Percentiles rank a stretch among this genome's conserved stretches.
phyloP scores from a whole-genome alignment of 2,113 vertebrate species.

The Sinocyclocheilus rhinocerous region DNA sequence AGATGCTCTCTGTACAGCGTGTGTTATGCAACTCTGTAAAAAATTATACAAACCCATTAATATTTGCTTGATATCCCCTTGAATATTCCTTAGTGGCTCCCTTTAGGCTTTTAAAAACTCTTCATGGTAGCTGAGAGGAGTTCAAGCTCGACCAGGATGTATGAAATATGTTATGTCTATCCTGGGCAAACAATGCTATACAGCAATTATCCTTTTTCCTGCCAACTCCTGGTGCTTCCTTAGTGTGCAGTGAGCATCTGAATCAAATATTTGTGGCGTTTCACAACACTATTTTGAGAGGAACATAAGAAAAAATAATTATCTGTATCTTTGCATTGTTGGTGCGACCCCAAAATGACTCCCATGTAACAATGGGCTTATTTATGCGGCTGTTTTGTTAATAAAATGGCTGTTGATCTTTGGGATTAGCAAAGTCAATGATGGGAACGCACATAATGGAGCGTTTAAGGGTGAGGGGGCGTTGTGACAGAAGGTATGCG shows the following conservation, averaged over 20 bases:
- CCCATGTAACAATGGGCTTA: background rate
- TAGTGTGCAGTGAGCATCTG: conserved; percentile 7
- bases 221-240: conserved; percentile 48
- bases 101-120: background rate
- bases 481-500: conserved; percentile 13
- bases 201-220: conserved; percentile 38
- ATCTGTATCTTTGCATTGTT: conserved; percentile 3
- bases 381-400: conserved; percentile 19
- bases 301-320: conserved; percentile 7
- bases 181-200: conserved; percentile 49
- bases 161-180: conserved; percentile 56
- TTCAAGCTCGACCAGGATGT: conserved; percentile 50
- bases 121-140: background rate
- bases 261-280: conserved; percentile 30
- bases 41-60: too few species aligned
- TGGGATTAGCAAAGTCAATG: background rate
- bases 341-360: background rate
- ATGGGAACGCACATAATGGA: conserved; percentile 18
- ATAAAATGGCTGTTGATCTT: conserved; percentile 16
- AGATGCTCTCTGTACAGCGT: background rate
- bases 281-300: background rate
- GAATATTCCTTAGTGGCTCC: background rate
- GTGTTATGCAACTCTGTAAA: background rate
- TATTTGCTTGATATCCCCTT: background rate
- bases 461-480: conserved; percentile 5